A percentile compares a stretch with the other conserved stretches of the same genome.
phyloP scores from a whole-genome alignment of 2,113 vertebrate species.

The Lates calcarifer region DNA sequence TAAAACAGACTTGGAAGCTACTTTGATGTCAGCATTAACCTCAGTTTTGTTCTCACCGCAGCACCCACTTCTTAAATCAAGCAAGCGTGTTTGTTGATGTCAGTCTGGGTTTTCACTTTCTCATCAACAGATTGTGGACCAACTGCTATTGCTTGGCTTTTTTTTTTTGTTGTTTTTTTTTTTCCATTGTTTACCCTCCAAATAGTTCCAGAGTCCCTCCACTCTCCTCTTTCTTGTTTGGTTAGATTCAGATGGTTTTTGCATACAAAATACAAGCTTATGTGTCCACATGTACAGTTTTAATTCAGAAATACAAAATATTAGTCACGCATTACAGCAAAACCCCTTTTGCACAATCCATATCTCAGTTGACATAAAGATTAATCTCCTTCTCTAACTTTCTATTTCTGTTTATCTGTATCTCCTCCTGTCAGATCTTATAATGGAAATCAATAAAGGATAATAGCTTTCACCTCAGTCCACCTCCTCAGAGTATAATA shows the following conservation, averaged over 20 bases:
- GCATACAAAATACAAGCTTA: conserved; percentile 35
- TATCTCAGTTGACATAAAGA: conserved; percentile 12
- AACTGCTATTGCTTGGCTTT: conserved; percentile 57
- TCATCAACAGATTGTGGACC: conserved; percentile 55
- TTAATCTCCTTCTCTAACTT: conserved; percentile 28
- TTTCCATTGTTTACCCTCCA: conserved; percentile 58
- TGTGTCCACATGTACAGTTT: conserved; percentile 11
- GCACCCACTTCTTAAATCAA: conserved; percentile 48
- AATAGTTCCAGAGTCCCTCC: conserved; percentile 40
- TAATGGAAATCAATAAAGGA: conserved; percentile 57
- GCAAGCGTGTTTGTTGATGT: conserved; percentile 42
- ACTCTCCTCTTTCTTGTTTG: conserved; percentile 33
- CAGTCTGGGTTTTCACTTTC: conserved; percentile 12
- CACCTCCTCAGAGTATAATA: conserved; percentile 34
- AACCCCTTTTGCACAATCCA: neutral
- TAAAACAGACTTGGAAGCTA: conserved; percentile 48
- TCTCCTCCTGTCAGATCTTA: conserved; percentile 39
- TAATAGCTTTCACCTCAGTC: conserved; percentile 53
- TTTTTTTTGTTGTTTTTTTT: conserved; percentile 13
- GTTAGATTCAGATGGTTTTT: conserved; percentile 38
- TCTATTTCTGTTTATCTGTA: conserved; percentile 59
- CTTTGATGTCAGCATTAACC: conserved; percentile 60
- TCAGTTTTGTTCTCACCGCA: conserved; percentile 36
- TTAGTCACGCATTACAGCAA: conserved; percentile 4
- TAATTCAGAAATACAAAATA: conserved; percentile 20